These are phyloP conservation scores for Hydrozoanthus tunicans DNA, from an alignment of 64 coral and sea anemone species.

Conservation along the genomic window DNA sequence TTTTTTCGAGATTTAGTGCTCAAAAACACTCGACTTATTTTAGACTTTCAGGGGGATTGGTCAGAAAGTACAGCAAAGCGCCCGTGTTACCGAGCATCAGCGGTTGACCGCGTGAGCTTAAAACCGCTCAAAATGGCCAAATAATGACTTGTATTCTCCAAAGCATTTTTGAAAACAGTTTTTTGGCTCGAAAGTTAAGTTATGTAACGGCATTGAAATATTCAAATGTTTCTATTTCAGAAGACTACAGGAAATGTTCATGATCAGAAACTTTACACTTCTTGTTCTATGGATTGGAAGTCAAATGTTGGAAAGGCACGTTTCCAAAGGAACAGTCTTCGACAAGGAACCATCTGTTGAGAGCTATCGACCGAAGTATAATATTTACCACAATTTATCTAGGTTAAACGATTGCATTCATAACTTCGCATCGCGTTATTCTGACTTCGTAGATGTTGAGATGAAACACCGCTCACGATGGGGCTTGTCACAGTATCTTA, in stretches of 20 bases:
- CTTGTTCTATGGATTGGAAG: neutral
- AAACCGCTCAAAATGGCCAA: constrained; percentile 5
- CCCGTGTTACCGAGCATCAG: neutral
- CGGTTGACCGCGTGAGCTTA: neutral
- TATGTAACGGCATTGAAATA: neutral
- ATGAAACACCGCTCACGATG: constrained; percentile 82
- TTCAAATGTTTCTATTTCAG: constrained; percentile 32
- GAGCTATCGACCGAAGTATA: constrained; percentile 69
- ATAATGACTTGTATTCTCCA: too few species aligned
- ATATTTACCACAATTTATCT: constrained; percentile 85
- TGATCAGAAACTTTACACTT: neutral
- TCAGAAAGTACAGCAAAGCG: neutral
- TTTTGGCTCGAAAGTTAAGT: neutral
- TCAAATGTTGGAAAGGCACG: neutral
- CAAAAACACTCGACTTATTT: too few species aligned
- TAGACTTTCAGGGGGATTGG: neutral
- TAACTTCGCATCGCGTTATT: constrained; percentile 58
- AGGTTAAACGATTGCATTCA: constrained; percentile 74
- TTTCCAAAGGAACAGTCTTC: constrained; percentile 65
- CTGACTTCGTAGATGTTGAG: constrained; percentile 73
- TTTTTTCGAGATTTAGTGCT: too few species aligned
- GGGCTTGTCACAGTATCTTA: constrained; percentile 79
- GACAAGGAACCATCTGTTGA: constrained; percentile 63
- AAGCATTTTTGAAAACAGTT: neutral
- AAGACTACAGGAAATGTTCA: constrained; percentile 33